Evolutionary conservation across 2,113 vertebrate genomes (phyloP), one percentile per base, ranked within the genome.

Genomic region (Todiramphus chloris): DNA sequence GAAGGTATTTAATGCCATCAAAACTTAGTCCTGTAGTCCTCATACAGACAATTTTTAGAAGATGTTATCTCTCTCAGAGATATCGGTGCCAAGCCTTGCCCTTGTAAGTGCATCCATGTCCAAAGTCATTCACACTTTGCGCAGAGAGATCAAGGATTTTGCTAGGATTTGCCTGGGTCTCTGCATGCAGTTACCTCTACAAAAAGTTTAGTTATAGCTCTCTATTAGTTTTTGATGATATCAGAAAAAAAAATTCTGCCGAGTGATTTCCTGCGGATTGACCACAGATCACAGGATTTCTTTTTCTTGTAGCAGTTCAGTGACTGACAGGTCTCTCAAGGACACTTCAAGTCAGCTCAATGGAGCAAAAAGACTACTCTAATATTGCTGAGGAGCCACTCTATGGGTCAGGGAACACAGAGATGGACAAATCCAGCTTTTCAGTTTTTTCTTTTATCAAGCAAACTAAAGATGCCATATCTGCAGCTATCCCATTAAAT

Each of bases 21-120:
- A 2, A 21, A 3, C 66, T 59, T 79, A 46, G 17, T 48, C 30
- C 23, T 72, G 30, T 4, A 64, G 33, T 53, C 37, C 46, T 59
- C 21, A 70, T 30, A 7, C 13, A 35, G 39, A 43, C 35, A 58
- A 7, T 64, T 91, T 66, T 21, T 44, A 69, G 67, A 89, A 70
- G 20, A 18, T 68, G 27, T 23, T 67, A 69, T 10, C 6, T 6
- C 8, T 60, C 39, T 43, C 7, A 30, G 25, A n/a, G 4, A 84
- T 68, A 28, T 21, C 28, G 55, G 19, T 46, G 48, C 14, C 53
- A 93, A 80, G 14, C 5, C 2, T 7, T 70, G 25, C 33, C 39
- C 28, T 13, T 62, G 0, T 30, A 70, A 23, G 2, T 62, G 8
- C 11, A 31, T 55, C 13, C 8, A 15, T 23, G 28, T 56, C 19